Conservation (phyloP, 2,113 vertebrate species). For the Scartelaos histophorus region DNA sequence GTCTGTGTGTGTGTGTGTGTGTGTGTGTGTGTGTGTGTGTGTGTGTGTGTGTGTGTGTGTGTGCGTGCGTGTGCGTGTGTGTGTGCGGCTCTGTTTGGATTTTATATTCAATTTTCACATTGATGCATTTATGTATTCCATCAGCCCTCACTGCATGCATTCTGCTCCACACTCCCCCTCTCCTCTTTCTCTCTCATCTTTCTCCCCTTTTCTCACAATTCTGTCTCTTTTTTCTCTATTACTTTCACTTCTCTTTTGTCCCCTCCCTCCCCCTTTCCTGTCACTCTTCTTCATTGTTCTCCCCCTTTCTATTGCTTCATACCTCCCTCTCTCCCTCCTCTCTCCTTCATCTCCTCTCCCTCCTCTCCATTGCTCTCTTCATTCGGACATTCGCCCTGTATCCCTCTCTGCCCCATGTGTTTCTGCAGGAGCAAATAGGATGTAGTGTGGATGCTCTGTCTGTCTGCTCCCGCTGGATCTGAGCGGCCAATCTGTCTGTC, state of each 20-base stretch:
- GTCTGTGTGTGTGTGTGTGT: too few species aligned
- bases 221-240: too few species aligned
- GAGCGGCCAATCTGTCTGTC: slow-evolving; percentile 41
- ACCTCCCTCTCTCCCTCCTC: neutral
- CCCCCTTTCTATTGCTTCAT: too few species aligned
- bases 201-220: too few species aligned
- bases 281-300: neutral
- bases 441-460: slow-evolving; percentile 47
- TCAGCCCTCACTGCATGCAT: slow-evolving; percentile 62
- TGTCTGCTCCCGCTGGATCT: slow-evolving; percentile 42
- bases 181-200: slow-evolving; percentile 30
- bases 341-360: neutral
- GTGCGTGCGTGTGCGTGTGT: too few species aligned
- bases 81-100: slow-evolving; percentile 36
- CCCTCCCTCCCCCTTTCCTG: too few species aligned
- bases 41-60: too few species aligned
- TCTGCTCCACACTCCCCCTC: slow-evolving; percentile 35
- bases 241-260: too few species aligned
- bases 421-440: slow-evolving; percentile 58
- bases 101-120: slow-evolving; percentile 56
- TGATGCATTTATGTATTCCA: slow-evolving; percentile 71
- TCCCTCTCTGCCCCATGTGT: slow-evolving; percentile 48
- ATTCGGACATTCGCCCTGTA: too few species aligned
- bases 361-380: too few species aligned
- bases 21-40: too few species aligned